These are phyloP conservation scores for Zosterops lateralis DNA, from an alignment of 2,113 vertebrate genomes.

Conservation along the genomic window DNA sequence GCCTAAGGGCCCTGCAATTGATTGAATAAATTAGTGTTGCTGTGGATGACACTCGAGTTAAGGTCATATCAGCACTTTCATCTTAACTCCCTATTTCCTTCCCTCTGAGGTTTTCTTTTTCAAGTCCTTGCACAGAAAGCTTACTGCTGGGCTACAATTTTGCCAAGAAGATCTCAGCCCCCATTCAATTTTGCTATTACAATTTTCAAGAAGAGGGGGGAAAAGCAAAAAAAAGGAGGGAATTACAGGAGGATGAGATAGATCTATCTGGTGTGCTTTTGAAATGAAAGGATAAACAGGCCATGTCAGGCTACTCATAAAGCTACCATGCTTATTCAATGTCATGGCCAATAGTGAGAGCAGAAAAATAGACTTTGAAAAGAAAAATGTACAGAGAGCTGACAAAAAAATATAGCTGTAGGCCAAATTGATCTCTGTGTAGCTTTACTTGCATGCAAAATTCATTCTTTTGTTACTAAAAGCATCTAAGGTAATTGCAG, in stretches of 20 bases:
- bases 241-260: background rate
- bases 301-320: background rate
- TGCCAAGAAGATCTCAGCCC: background rate
- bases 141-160: background rate
- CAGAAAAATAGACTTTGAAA: constrained; percentile 13
- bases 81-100: background rate
- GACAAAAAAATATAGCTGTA: background rate
- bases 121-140: background rate
- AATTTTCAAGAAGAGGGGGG: background rate
- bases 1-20: constrained; percentile 69
- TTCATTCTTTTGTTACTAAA: constrained; percentile 32
- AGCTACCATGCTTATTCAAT: background rate
- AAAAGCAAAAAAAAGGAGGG: background rate
- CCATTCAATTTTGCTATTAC: background rate
- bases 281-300: background rate
- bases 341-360: background rate
- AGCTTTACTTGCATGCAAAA: constrained; percentile 29
- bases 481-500: constrained; percentile 49
- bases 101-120: background rate
- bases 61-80: constrained; percentile 40
- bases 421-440: background rate
- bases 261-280: background rate
- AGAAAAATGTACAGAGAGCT: background rate
- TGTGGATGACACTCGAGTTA: constrained; percentile 28
- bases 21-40: constrained; percentile 72